These are phyloP conservation scores for Holacanthella duospinosa DNA, from an alignment of 2,888 invertebrate species.

Conservation along the genomic window DNA sequence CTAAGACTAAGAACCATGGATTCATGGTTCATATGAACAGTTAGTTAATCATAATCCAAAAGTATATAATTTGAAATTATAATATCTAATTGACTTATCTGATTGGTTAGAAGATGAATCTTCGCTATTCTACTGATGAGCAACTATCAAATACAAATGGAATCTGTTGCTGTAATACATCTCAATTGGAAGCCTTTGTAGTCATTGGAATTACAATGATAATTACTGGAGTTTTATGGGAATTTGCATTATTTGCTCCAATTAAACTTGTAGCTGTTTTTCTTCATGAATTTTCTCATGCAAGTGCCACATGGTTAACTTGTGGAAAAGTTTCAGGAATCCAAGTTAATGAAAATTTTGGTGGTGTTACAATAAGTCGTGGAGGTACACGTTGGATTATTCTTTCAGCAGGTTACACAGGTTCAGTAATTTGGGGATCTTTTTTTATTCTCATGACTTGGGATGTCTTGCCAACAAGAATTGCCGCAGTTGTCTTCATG, in stretches of 20 bases:
- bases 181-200: slow-evolving; percentile 28
- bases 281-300: slow-evolving; percentile 31
- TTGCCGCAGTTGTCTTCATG: slow-evolving; percentile 27
- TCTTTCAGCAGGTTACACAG: slow-evolving; percentile 28
- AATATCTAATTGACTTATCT: neutral
- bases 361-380: slow-evolving; percentile 22
- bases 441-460: slow-evolving; percentile 33
- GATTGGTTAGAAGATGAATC: neutral
- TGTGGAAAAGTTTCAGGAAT: slow-evolving; percentile 29
- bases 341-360: slow-evolving; percentile 29
- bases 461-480: slow-evolving; percentile 23
- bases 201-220: slow-evolving; percentile 25
- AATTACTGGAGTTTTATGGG: slow-evolving; percentile 26
- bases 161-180: slow-evolving; percentile 25
- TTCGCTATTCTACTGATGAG: neutral
- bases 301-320: slow-evolving; percentile 29
- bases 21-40: too few species aligned
- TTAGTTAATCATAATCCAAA: too few species aligned
- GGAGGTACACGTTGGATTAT: slow-evolving; percentile 27
- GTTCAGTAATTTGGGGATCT: slow-evolving; percentile 28
- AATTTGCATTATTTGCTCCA: slow-evolving; percentile 21
- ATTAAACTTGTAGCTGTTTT: slow-evolving; percentile 30
- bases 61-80: too few species aligned
- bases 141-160: slow-evolving; percentile 7
- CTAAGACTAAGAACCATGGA: too few species aligned